Base-by-base conservation (phyloP, 2,888 invertebrate species). In the Diaprepes abbreviatus region DNA sequence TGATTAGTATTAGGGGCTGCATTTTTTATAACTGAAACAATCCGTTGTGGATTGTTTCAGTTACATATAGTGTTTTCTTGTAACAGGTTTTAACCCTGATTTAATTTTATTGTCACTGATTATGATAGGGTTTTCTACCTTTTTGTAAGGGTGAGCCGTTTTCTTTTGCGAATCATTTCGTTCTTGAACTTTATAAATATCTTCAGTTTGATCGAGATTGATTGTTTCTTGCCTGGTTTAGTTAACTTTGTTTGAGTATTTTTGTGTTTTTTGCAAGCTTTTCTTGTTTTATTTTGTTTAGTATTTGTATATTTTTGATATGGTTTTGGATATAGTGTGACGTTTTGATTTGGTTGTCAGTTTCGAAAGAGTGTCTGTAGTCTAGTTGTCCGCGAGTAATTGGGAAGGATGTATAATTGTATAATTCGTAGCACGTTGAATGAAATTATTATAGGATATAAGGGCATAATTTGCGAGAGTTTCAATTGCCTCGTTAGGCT, bases 331-430 rank as follows among this genome's bases (percentile, higher is more conserved):
- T 62, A 54, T 45, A 74, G 24, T 74, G 60, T 17, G 6, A 43
- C 9, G 43, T 16, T 21, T 62, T 65, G 40, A 60, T 66, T 64
- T 72, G 54, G 10, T 66, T 66, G 7, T 65, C 60, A 4, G 66
- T 33, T 59, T 71, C 67, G 36, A 74, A 74, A 12, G 73, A 73
- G 28, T 72, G 57, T 66, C 68, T 19, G 38, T 62, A 14, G 73
- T 66, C 31, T 71, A 45, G 14, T 74, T 55, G 19, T 55, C 43
- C 43, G 9, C 43, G 9, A 3, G 43, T 43, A 1, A 43, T 43
- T 43, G 19, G 21, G 21, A 70, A 7, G 71, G 73, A n/a, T n/a
- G n/a, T n/a, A n/a, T n/a, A n/a, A n/a, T n/a, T 35, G 40, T 71
- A 40, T 59, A 62, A 40, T 66, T 55, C 2, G 70, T 74, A 3